phyloP scores from a whole-genome alignment of 2,888 invertebrate genomes.

The Ectemnius lituratus region DNA sequence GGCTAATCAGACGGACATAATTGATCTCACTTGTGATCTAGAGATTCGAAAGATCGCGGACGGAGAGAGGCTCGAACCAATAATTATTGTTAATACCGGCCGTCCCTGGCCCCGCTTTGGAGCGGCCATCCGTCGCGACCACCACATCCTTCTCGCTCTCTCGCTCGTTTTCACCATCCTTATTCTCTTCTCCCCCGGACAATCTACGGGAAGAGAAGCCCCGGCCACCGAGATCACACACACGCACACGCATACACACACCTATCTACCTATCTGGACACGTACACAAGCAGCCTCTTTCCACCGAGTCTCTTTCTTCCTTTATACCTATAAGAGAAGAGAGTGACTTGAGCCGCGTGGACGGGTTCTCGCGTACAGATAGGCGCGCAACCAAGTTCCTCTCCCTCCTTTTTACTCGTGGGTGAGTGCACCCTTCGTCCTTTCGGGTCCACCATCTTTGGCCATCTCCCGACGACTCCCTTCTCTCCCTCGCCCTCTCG shows the following conservation, averaged over 20 bases:
- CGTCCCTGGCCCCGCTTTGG: conserved; percentile 51
- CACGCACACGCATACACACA: not conserved
- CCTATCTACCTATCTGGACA: not conserved
- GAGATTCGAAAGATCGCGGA: conserved; percentile 77
- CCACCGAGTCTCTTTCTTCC: conserved; percentile 35
- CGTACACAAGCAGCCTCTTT: conserved; percentile 20
- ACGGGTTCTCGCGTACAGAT: not conserved
- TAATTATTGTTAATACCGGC: conserved; percentile 76
- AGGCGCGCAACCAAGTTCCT: conserved; percentile 6
- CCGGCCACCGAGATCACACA: not conserved
- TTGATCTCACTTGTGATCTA: conserved; percentile 78
- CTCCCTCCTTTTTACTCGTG: not conserved
- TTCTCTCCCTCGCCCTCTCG: conserved; percentile 27
- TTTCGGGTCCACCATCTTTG: conserved; percentile 20
- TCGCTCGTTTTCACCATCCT: conserved; percentile 7
- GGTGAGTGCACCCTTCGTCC: conserved; percentile 14
- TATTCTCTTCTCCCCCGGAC: conserved; percentile 30
- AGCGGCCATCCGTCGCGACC: conserved; percentile 27
- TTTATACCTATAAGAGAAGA: not conserved
- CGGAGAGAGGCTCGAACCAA: conserved; percentile 76
- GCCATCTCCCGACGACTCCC: conserved; percentile 25
- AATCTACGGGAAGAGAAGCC: conserved; percentile 27
- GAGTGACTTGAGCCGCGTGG: not conserved
- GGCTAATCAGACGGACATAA: conserved; percentile 77
- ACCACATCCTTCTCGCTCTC: conserved; percentile 24